Evolutionary conservation across 2,888 invertebrate species (phyloP), one percentile per base, ranked within the genome.

Genomic region (Timema cristinae): DNA sequence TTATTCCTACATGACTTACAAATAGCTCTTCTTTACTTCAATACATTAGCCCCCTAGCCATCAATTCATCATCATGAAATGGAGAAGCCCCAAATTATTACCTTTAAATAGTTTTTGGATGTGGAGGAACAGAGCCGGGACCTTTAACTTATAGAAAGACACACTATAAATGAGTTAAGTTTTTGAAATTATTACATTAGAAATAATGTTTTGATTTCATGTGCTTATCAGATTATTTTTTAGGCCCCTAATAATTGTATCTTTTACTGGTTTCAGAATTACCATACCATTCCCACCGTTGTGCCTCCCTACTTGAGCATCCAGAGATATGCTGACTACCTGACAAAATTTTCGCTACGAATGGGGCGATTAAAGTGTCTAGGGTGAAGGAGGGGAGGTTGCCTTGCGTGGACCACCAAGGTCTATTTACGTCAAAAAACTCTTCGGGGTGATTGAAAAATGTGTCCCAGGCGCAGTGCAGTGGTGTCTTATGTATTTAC

Each of bases 351-450:
- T 92, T 93, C 16, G 95, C 95, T 1, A 94, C 95, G 80, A 91
- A 92, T 75, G 96, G 96, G 0, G 93, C 95, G 0, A 84, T 95
- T 66, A 85, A n/a, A 90, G 49, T 96, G 96, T 81, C 83, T 96
- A 73, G 90, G 1, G 89, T 91, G 77, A 91, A 92, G 89, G 89
- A 4, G 95, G 95, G 0, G 90, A 95, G 77, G 89, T 96, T 5
- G 95, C 95, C 13, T 94, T 93, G 84, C n/a, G n/a, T n/a, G n/a
- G n/a, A n/a, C n/a, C n/a, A 93, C 92, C 13, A 94, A 93, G 81
- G 90, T 92, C 73, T 91, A 91, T n/a, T 77, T 93, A 86, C 77
- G 91, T 93, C 56, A 86, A 89, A 78, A 89, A 91, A 80, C 92
- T 91, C 86, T 92, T 93, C 79, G 92, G 91, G 71, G 90, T 90